phyloP scores from a whole-genome alignment of 1,140 invertebrate species.

The Cyrtorhinus lividipennis region DNA sequence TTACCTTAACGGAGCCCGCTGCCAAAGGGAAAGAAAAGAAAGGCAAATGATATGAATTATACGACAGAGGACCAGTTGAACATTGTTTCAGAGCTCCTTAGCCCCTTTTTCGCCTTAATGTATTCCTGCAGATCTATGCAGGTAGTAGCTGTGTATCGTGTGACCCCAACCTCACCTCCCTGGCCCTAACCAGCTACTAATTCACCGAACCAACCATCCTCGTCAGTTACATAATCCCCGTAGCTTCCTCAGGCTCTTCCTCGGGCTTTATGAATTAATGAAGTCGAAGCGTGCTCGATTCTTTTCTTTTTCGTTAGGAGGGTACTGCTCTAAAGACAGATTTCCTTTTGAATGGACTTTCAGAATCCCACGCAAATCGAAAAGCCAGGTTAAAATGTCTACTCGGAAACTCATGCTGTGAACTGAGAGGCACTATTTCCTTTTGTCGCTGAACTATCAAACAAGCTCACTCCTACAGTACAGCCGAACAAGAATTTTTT shows the following conservation, averaged over 20 bases:
- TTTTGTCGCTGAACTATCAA: too few species aligned
- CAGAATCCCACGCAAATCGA: too few species aligned
- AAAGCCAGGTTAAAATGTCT: too few species aligned
- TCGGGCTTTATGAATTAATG: neutral
- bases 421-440: too few species aligned
- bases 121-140: neutral
- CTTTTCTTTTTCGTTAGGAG: neutral
- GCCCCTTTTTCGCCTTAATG: neutral
- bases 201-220: constrained; percentile 2
- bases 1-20: neutral
- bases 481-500: too few species aligned
- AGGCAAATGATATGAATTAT: constrained; percentile 2
- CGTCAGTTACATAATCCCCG: neutral
- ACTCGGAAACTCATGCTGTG: too few species aligned
- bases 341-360: too few species aligned
- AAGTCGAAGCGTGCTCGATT: neutral
- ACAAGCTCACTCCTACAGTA: too few species aligned
- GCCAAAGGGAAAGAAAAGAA: neutral
- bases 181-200: neutral
- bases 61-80: neutral
- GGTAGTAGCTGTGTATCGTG: neutral
- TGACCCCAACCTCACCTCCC: neutral
- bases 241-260: neutral
- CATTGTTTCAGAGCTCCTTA: neutral
- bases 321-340: too few species aligned